A percentile compares a stretch with the other conserved stretches of the same genome.
phyloP scores from a whole-genome alignment of 2,888 invertebrate genomes.

The Conistra vaccinii region DNA sequence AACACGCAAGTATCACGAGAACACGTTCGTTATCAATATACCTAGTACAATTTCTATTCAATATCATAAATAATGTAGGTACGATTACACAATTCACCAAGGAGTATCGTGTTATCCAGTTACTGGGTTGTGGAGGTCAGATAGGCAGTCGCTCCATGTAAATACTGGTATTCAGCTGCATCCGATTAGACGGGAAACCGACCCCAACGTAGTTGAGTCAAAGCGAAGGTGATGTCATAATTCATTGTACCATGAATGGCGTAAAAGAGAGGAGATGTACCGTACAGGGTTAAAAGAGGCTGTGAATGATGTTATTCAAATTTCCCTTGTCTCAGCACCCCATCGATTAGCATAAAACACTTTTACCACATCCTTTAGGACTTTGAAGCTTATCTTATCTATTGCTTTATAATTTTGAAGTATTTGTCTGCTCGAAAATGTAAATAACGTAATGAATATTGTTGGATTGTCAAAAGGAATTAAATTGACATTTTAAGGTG shows the following conservation, averaged over 20 bases:
- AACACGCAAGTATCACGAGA: constrained; percentile 28
- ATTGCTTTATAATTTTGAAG: too few relatives aligned
- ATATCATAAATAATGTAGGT: neutral
- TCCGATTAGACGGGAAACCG: neutral
- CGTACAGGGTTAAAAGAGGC: neutral
- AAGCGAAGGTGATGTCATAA: neutral
- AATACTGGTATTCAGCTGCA: neutral
- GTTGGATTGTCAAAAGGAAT: too few relatives aligned
- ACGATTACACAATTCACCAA: neutral
- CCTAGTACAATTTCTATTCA: neutral
- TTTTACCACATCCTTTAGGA: too few relatives aligned
- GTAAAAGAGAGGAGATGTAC: neutral
- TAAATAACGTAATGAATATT: too few relatives aligned
- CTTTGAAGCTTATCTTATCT: too few relatives aligned
- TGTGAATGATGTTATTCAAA: neutral
- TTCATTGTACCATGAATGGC: neutral
- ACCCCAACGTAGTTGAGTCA: neutral
- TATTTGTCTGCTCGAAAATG: too few relatives aligned
- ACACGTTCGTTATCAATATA: constrained; percentile 4
- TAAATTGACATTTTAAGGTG: too few relatives aligned
- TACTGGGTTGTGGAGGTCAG: neutral
- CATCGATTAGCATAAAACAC: too few relatives aligned
- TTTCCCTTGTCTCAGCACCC: too few relatives aligned
- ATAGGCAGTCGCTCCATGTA: neutral
- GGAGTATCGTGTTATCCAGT: neutral